Conservation (phyloP, 2,797 vertebrate genomes). For the Crocidura indochinensis region DNA sequence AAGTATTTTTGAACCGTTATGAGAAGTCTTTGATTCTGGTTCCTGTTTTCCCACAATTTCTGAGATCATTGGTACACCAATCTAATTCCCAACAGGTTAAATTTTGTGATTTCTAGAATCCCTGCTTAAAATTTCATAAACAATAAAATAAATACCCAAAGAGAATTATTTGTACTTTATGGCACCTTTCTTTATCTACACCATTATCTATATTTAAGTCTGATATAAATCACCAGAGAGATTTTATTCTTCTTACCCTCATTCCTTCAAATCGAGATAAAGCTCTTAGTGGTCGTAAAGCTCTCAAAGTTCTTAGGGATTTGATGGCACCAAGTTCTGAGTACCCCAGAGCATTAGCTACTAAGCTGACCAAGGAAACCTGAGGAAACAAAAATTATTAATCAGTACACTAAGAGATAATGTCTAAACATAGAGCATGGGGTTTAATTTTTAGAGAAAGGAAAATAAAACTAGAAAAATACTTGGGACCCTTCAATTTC, state of each 20-base stretch:
- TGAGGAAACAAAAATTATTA: constrained; percentile 85
- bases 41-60: constrained; percentile 21
- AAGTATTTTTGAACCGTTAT: constrained; percentile 40
- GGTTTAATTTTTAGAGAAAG: neutral
- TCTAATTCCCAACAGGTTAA: neutral
- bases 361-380: constrained; percentile 97
- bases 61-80: constrained; percentile 15
- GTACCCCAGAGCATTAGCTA: constrained; percentile 94
- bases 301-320: constrained; percentile 97
- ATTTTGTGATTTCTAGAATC: neutral
- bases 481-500: neutral
- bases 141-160: constrained; percentile 19
- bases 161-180: neutral
- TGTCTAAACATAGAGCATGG: neutral
- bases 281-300: constrained; percentile 97
- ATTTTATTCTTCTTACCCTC: constrained; percentile 94
- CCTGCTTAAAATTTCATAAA: constrained; percentile 44
- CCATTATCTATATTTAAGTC: neutral
- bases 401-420: constrained; percentile 53
- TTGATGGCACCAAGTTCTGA: constrained; percentile 96
- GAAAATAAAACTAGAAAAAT: neutral
- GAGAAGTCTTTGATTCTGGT: constrained; percentile 26
- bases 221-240: constrained; percentile 24
- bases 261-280: constrained; percentile 99
- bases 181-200: neutral